Evolutionary conservation across 2,888 invertebrate genomes (phyloP).

Genomic region (Crioceris asparagi): DNA sequence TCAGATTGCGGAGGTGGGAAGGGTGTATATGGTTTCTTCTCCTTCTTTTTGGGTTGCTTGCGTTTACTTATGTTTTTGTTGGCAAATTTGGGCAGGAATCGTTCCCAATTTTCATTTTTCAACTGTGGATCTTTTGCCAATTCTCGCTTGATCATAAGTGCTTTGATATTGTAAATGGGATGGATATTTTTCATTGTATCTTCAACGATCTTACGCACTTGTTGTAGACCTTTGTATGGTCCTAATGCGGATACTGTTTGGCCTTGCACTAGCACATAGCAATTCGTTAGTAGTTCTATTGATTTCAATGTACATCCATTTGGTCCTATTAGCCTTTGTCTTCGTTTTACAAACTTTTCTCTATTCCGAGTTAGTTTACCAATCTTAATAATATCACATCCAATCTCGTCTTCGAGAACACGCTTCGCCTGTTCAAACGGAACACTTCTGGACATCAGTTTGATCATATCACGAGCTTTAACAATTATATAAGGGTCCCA

Average conservation of each 20-base stretch:
- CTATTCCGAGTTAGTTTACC: constrained; percentile 80
- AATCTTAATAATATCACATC: constrained; percentile 95
- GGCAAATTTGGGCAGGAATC: constrained; percentile 89
- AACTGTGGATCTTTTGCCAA: constrained; percentile 86
- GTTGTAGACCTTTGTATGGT: constrained; percentile 80
- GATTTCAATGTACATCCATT: constrained; percentile 98
- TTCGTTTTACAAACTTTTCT: constrained; percentile 89
- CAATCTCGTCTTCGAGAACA: constrained; percentile 79
- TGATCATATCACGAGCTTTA: constrained; percentile 93
- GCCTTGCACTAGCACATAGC: constrained; percentile 94
- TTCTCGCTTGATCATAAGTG: constrained; percentile 94
- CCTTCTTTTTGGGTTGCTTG: constrained; percentile 77
- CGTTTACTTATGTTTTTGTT: constrained; percentile 79
- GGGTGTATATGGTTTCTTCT: constrained; percentile 93
- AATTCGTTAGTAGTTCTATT: constrained; percentile 89
- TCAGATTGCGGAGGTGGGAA: constrained; percentile 92
- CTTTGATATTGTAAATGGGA: constrained; percentile 96
- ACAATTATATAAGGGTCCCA: constrained; percentile 98
- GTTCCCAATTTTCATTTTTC: constrained; percentile 90
- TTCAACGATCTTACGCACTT: constrained; percentile 80
- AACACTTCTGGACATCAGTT: constrained; percentile 88
- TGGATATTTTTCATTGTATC: constrained; percentile 99
- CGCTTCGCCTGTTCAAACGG: constrained; percentile 90
- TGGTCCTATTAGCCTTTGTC: constrained; percentile 91
- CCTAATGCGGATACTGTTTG: constrained; percentile 96